Evolutionary conservation across 2,797 vertebrate species (phyloP), one percentile per base, ranked within the genome.

Genomic region (Zenarchopterus dispar): DNA sequence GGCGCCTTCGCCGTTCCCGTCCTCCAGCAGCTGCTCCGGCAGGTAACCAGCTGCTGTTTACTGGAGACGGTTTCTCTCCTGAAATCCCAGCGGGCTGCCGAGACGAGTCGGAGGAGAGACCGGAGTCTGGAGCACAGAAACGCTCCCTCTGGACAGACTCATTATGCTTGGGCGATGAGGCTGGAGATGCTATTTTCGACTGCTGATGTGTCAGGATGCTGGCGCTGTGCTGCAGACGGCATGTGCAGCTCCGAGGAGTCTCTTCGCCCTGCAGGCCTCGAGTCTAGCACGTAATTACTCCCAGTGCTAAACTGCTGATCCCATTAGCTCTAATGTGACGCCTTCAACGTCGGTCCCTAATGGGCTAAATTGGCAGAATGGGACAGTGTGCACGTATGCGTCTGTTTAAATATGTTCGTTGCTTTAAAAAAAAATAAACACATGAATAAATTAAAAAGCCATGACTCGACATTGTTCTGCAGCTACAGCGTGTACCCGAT

Each of bases 281-380:
- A 0, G 33, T 64, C 58, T 8, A 64, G 55, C 33, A 54, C 62
- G 52, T 81, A 73, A 84, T 84, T 80, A 68, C 75, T 84, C 73
- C 80, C 78, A 13, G 59, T 56, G 68, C 58, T 73, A 26, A 79
- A 74, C 18, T 43, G 75, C 73, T 73, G 73, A 73, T 84, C 67
- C 26, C 64, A 79, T 84, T 77, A 78, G 69, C 15, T 8, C 21
- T 76, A 73, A 81, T 81, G 80, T 73, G 71, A 86, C 47, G 65
- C 80, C 55, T 44, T 67, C 56, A 62, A 1, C 67, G 73, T 81
- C 0, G 69, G 78, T 10, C 52, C 31, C 57, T 11, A 48, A 65
- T 66, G 67, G 47, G 50, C 42, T 16, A 0, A 2, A 44, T 66
- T 5, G 8, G 24, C 57, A 1, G 28, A 0, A 3, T 2, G 45